These are phyloP conservation scores for Cardiocondyla obscurior DNA, from an alignment of 1,140 invertebrate species.

Conservation along the genomic window DNA sequence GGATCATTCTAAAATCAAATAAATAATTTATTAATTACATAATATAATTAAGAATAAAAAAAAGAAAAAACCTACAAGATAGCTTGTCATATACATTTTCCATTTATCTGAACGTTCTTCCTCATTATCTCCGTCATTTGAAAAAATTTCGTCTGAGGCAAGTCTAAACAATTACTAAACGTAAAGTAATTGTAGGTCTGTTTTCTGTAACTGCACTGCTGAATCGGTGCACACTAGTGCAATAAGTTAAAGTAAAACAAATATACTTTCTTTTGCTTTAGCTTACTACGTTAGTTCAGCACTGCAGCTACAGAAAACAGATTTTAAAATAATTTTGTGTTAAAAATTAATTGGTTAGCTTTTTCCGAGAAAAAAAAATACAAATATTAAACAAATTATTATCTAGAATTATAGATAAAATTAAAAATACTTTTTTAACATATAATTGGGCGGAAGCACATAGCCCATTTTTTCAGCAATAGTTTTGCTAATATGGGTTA, in stretches of 20 bases:
- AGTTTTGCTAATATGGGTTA: constrained; percentile 77
- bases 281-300: no score
- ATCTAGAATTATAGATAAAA: constrained; percentile 5
- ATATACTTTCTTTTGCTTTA: no score
- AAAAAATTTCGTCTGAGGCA: not conserved
- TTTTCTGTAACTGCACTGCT: not conserved
- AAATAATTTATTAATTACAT: not conserved
- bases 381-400: not conserved
- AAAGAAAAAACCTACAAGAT: constrained; percentile 66
- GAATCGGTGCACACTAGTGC: no score
- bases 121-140: not conserved
- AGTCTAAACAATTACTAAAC: constrained; percentile 25
- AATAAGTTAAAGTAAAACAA: no score
- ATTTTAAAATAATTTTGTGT: no score
- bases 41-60: constrained; percentile 1
- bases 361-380: not conserved
- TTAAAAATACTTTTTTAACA: constrained; percentile 79
- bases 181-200: not conserved
- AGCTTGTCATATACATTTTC: constrained; percentile 79
- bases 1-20: constrained; percentile 29
- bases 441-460: constrained; percentile 78
- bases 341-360: no score
- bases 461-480: constrained; percentile 77
- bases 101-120: constrained; percentile 67
- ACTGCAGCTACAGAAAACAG: no score